Evolutionary conservation across 2,113 vertebrate genomes (phyloP), one percentile per base, ranked within the genome.

Genomic region (Oophaga pumilio): DNA sequence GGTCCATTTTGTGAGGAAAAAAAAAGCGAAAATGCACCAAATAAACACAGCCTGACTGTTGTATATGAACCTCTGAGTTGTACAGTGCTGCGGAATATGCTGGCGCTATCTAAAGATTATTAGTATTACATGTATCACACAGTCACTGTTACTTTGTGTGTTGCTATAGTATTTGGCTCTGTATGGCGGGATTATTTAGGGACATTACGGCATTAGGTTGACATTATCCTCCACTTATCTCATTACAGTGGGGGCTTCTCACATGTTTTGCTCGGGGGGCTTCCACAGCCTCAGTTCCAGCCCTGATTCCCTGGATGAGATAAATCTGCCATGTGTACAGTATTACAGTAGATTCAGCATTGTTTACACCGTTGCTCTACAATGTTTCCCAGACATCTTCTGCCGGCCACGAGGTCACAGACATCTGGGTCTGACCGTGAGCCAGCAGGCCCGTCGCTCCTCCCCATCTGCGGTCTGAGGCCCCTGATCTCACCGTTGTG

Each of bases 401-500:
- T 56, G 33, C 10, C 17, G 50, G 68, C 8, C 14, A 57, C 26
- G 33, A 15, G 82, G 68, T 74, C 52, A 69, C 15, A 73, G 52
- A 74, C 68, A 59, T 73, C 49, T 84, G 66, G 0, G 52, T 14
- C 62, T 15, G 43, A 28, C 50, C 62, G 24, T 18, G 66, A 56
- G 64, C 20, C 49, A 50, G 43, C 43, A 22, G 49, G 50, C 49
- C n/a, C 13, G 10, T 1, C 22, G 13, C 17, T 11, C 68, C 53
- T 8, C 57, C 83, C 12, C 18, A 57, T 4, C 71, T 22, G 28
- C 59, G 76, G 43, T 62, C 50, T 79, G 8, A 56, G 60, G 85
- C 17, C 62, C 43, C 24, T 86, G 85, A 86, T 79, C 85, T 86
- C 85, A 79, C 85, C 84, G 24, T 10, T 17, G 84, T 77, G 85